phyloP scores from a whole-genome alignment of 2,797 vertebrate genomes.

The Nyctalus aviator region DNA sequence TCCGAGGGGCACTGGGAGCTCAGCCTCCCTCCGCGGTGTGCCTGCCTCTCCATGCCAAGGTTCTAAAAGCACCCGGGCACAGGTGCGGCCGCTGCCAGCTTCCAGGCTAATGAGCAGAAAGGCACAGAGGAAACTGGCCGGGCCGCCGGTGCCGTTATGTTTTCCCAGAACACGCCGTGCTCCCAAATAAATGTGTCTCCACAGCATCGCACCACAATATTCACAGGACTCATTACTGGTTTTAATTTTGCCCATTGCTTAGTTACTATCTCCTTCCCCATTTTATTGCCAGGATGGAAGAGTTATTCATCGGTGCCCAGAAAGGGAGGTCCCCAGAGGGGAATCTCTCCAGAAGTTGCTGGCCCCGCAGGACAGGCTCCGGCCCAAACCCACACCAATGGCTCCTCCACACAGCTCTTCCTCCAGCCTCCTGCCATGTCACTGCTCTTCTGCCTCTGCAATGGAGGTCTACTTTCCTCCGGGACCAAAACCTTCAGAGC shows the following conservation, averaged over 20 bases:
- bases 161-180: conserved; percentile 81
- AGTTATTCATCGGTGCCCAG: conserved; percentile 77
- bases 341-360: conserved; percentile 66
- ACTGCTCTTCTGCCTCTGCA: conserved; percentile 73
- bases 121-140: conserved; percentile 77
- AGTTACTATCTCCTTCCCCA: conserved; percentile 84
- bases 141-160: conserved; percentile 71
- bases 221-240: conserved; percentile 83
- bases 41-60: conserved; percentile 71
- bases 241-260: conserved; percentile 86
- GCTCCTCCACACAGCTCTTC: conserved; percentile 66
- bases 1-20: conserved; percentile 34
- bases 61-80: conserved; percentile 75
- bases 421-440: conserved; percentile 70
- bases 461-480: conserved; percentile 33
- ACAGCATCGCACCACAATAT: conserved; percentile 69
- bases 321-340: conserved; percentile 57
- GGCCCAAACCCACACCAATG: neutral
- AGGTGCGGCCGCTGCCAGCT: conserved; percentile 82
- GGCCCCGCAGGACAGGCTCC: neutral
- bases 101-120: conserved; percentile 77
- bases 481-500: conserved; percentile 51
- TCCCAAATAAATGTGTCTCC: conserved; percentile 85
- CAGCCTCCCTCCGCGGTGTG: conserved; percentile 40
- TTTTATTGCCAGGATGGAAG: conserved; percentile 80